These are phyloP conservation scores for Enteromius thamalakanensis DNA, from an alignment of 2,797 vertebrate genomes.

Conservation along the genomic window DNA sequence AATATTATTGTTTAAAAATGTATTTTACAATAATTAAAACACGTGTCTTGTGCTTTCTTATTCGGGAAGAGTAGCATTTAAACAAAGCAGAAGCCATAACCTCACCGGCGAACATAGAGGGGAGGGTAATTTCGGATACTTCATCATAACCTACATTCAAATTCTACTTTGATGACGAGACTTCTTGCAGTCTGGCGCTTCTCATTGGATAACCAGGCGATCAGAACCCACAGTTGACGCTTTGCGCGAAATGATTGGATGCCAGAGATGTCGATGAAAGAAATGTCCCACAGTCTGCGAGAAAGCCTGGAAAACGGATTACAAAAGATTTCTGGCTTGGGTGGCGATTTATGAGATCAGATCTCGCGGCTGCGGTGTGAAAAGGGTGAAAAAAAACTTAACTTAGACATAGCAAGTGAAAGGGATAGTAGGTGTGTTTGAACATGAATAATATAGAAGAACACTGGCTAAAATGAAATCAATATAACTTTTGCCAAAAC, in stretches of 20 bases:
- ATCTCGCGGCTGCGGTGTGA: background rate
- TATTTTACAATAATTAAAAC: slow-evolving; percentile 1
- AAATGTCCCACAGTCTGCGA: slow-evolving; percentile 10
- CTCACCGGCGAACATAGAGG: slow-evolving; percentile 56
- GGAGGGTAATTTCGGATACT: slow-evolving; percentile 67
- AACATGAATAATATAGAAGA: background rate
- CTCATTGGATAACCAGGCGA: slow-evolving; percentile 66
- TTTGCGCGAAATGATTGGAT: slow-evolving; percentile 64
- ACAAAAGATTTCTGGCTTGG: background rate
- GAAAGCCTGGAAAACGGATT: slow-evolving; percentile 66
- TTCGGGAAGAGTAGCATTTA: slow-evolving; percentile 59
- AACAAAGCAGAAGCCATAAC: slow-evolving; percentile 70
- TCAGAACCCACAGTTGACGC: slow-evolving; percentile 56
- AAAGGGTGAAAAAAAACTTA: background rate
- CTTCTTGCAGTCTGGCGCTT: background rate
- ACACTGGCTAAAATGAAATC: background rate
- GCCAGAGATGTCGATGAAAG: slow-evolving; percentile 62
- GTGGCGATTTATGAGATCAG: background rate
- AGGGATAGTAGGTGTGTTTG: background rate
- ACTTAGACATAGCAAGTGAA: background rate
- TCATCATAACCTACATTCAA: slow-evolving; percentile 72
- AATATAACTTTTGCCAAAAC: background rate
- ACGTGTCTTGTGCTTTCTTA: background rate
- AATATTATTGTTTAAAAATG: background rate
- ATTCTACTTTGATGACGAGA: slow-evolving; percentile 73